These are phyloP conservation scores for Batillaria attramentaria DNA, from an alignment of 1,140 invertebrate species.

Conservation along the genomic window DNA sequence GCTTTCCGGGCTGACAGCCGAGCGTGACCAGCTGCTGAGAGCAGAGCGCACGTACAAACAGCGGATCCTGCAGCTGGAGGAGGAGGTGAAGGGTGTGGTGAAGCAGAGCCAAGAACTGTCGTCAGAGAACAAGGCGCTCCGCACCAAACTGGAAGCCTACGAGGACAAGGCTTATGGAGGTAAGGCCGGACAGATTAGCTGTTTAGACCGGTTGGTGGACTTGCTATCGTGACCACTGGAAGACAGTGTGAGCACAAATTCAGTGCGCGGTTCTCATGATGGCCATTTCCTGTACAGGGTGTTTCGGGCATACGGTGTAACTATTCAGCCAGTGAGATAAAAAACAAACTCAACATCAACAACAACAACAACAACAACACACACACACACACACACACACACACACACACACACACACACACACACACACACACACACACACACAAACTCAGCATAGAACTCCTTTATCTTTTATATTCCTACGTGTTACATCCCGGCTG, in stretches of 20 bases:
- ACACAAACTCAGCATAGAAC: no score
- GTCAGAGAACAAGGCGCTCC: constrained; percentile 39
- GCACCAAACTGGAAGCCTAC: constrained; percentile 25
- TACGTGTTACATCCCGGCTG: no score
- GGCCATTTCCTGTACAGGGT: no score
- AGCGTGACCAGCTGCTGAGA: constrained; percentile 38
- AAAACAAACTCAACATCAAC: no score
- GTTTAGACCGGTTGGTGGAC: no score
- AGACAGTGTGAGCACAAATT: no score
- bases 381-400: not conserved
- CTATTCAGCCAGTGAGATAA: no score
- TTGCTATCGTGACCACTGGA: no score
- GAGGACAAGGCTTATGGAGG: constrained; percentile 17
- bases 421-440: not conserved
- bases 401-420: not conserved
- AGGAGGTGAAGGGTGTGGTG: constrained; percentile 39
- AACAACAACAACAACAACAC: not conserved
- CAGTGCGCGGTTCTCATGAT: no score
- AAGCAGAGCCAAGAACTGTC: constrained; percentile 38
- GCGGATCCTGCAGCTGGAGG: constrained; percentile 46
- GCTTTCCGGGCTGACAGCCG: constrained; percentile 20
- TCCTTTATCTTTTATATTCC: no score
- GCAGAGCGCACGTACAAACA: constrained; percentile 38
- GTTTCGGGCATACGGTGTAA: no score
- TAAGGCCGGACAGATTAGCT: no score